Conservation (phyloP, 2,888 invertebrate genomes). For the Cheilosia grossa region DNA sequence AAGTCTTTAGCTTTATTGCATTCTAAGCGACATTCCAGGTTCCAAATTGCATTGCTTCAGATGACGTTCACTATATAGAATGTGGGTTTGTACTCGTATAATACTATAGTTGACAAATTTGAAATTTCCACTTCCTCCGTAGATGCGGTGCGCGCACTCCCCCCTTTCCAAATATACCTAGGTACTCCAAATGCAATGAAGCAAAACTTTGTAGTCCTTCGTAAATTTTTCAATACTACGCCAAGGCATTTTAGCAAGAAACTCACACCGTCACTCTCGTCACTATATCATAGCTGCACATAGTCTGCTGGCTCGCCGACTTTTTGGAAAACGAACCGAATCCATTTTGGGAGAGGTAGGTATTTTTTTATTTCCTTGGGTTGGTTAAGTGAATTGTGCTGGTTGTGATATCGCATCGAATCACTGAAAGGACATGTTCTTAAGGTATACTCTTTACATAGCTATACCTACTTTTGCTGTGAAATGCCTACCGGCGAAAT, state of each 20-base stretch:
- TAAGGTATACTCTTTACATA: slow-evolving; percentile 54
- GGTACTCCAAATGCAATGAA: slow-evolving; percentile 55
- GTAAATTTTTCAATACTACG: slow-evolving; percentile 65
- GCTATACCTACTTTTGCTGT: slow-evolving; percentile 47
- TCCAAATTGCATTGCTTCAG: slow-evolving; percentile 54
- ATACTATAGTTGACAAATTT: slow-evolving; percentile 44
- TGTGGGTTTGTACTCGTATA: no score
- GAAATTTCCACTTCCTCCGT: slow-evolving; percentile 28
- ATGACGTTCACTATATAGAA: slow-evolving; percentile 29
- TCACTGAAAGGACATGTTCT: slow-evolving; percentile 69
- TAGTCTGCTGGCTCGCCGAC: slow-evolving; percentile 23
- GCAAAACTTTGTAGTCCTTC: slow-evolving; percentile 64
- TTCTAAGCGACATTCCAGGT: slow-evolving; percentile 46
- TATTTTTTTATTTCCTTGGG: slow-evolving; percentile 22
- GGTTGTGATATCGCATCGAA: slow-evolving; percentile 71
- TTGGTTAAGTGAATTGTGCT: slow-evolving; percentile 70
- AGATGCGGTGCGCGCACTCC: neutral
- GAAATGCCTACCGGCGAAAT: slow-evolving; percentile 68
- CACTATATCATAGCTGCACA: slow-evolving; percentile 20
- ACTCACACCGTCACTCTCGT: slow-evolving; percentile 16
- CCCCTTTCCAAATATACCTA: neutral
- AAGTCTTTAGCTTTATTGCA: slow-evolving; percentile 58
- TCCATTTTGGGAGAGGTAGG: slow-evolving; percentile 36
- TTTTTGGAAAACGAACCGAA: slow-evolving; percentile 40
- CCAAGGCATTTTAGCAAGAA: slow-evolving; percentile 40